Evolutionary conservation across 1,140 invertebrate genomes (phyloP).

Genomic region (Cyrtorhinus lividipennis): DNA sequence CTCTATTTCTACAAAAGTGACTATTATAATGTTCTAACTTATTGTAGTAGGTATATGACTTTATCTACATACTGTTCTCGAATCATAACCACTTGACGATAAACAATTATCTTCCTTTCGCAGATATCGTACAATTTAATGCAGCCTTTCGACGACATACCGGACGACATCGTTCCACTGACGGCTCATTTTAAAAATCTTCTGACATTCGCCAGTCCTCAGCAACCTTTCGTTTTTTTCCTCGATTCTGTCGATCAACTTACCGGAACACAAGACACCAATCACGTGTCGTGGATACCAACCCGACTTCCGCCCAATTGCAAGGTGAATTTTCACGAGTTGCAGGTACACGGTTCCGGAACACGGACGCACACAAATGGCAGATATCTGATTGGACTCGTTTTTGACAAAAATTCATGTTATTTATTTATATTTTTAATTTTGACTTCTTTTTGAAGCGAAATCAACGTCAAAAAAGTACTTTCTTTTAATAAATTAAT

Average conservation of each 20-base stretch:
- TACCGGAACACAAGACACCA: slow-evolving; percentile 84
- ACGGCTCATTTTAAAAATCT: slow-evolving; percentile 93
- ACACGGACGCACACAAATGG: not conserved
- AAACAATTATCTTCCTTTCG: not conserved
- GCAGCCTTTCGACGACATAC: slow-evolving; percentile 81
- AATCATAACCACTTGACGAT: no score
- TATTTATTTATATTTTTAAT: not conserved
- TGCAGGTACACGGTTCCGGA: not conserved
- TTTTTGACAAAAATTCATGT: not conserved
- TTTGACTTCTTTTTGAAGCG: no score
- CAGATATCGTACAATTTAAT: slow-evolving; percentile 91
- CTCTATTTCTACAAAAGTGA: no score
- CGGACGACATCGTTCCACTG: slow-evolving; percentile 87
- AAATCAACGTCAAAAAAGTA: no score
- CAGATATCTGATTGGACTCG: no score
- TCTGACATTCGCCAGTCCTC: slow-evolving; percentile 58
- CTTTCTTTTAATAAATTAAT: no score
- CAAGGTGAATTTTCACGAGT: slow-evolving; percentile 45
- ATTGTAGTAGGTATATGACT: no score
- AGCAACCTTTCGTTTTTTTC: slow-evolving; percentile 75
- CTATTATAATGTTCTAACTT: no score
- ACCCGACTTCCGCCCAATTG: slow-evolving; percentile 75
- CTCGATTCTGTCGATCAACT: slow-evolving; percentile 89
- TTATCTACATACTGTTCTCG: no score
- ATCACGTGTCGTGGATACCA: slow-evolving; percentile 93